phyloP scores from a whole-genome alignment of 2,113 vertebrate genomes.

The Chauna torquata region DNA sequence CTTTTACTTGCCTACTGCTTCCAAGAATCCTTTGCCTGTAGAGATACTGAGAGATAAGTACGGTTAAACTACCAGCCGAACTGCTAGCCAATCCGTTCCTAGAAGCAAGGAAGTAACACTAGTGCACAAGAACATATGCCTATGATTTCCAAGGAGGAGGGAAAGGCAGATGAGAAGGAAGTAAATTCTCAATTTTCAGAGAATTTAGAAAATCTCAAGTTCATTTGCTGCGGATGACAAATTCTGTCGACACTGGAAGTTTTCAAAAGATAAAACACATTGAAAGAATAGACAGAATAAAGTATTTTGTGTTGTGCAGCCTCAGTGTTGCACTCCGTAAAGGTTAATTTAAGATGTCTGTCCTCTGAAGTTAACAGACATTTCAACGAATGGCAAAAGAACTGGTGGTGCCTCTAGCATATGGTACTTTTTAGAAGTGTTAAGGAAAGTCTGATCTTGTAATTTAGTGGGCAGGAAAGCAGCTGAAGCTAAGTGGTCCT shows the following conservation, averaged over 20 bases:
- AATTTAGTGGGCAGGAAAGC: slow-evolving; percentile 19
- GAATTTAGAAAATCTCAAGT: not conserved
- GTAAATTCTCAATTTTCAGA: not conserved
- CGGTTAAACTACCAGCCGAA: not conserved
- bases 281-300: not conserved
- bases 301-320: not conserved
- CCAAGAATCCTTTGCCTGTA: not conserved
- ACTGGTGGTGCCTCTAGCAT: not conserved
- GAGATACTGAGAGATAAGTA: not conserved
- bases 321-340: not conserved
- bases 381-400: not conserved
- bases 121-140: not conserved
- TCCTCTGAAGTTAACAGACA: not conserved
- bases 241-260: not conserved
- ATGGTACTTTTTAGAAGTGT: slow-evolving; percentile 1
- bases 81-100: not conserved
- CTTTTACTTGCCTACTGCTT: not conserved
- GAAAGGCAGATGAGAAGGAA: not conserved
- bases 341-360: not conserved
- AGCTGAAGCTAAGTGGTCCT: slow-evolving; percentile 37
- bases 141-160: not conserved
- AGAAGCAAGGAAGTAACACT: not conserved
- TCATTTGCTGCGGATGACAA: not conserved
- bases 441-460: slow-evolving; percentile 23
- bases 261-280: not conserved